Base-by-base conservation (phyloP, 1,140 invertebrate genomes). In the Plutomurus gul region DNA sequence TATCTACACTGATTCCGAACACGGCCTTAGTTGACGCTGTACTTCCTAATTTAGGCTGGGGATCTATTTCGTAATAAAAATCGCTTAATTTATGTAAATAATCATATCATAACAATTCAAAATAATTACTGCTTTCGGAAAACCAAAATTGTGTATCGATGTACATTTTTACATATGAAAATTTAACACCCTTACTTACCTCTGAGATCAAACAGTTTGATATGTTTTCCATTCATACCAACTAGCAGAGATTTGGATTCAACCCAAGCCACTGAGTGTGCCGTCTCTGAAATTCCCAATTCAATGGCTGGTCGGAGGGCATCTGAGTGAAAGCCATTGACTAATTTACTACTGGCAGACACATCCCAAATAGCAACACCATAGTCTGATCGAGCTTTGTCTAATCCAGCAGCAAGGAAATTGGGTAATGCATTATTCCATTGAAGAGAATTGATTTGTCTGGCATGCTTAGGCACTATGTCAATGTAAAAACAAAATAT, bases 151-250 rank as follows among this genome's bases (percentile, higher is more conserved):
- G 40, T n/a, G 8, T 10, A n/a, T n/a, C n/a, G n/a, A 33, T 4
- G 18, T 56, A 56, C 3, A 18, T 56, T 3, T 16, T 22, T 27
- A 37, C 0, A 11, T 30, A 18, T 22, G 4, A 11, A 30, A n/a
- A 36, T 20, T 33, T n/a, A 76, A 6, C 3, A 20, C 18, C 22
- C 13, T n/a, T 30, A 43, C n/a, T 84, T 88, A 96, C 95, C 95
- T 91, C 95, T 89, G 0, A 97, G 89, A 87, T 98, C 96, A 86
- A 94, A 93, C n/a, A 98, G 89, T 87, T 94, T 94, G 6, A 98
- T 90, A 82, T 93, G 91, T 84, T 96, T 97, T 80, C 92, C 91
- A 87, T 95, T 97, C 88, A 96, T 93, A 10, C 95, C 95, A 25
- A 93, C 91, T 8, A 95, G 90, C 5, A 98, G 87, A 20, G 92